Conservation (phyloP, 2,888 invertebrate species). For the Apotomis betuletana region DNA sequence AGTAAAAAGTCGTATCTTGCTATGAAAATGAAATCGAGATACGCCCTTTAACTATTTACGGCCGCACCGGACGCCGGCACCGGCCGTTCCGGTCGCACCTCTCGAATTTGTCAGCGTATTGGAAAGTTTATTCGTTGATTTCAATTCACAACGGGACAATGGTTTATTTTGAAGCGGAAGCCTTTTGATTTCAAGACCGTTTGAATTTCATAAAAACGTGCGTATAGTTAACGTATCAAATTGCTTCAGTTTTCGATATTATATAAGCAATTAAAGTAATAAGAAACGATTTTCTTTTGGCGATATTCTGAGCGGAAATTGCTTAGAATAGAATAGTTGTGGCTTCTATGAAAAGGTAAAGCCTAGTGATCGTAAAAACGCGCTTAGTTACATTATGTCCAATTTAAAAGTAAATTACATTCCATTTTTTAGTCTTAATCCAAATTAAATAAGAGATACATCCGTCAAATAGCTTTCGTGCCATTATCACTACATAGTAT, state of each 20-base stretch:
- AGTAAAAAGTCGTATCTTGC: no score
- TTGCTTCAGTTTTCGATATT: not conserved
- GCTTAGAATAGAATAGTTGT: no score
- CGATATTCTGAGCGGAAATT: not conserved
- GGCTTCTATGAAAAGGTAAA: no score
- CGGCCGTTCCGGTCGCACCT: constrained; percentile 4
- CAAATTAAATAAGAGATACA: no score
- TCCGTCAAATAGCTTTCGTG: no score
- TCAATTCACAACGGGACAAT: not conserved
- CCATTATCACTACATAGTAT: no score
- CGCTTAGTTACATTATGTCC: no score
- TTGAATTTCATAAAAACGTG: not conserved
- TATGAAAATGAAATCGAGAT: no score
- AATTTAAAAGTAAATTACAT: no score
- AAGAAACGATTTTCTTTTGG: not conserved
- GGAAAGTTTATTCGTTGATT: constrained; percentile 9
- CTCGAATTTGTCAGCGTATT: not conserved
- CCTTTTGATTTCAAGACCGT: constrained; percentile 3
- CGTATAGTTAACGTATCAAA: not conserved
- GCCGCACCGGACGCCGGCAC: constrained; percentile 3
- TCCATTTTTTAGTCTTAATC: no score
- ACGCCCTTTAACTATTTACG: not conserved
- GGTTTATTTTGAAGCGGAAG: not conserved
- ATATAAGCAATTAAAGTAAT: not conserved
- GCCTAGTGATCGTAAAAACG: no score